A percentile compares a stretch with the other conserved stretches of the same genome.
Evolutionary conservation across 2,797 vertebrate genomes (phyloP).

Genomic region (Enteromius treurensis): DNA sequence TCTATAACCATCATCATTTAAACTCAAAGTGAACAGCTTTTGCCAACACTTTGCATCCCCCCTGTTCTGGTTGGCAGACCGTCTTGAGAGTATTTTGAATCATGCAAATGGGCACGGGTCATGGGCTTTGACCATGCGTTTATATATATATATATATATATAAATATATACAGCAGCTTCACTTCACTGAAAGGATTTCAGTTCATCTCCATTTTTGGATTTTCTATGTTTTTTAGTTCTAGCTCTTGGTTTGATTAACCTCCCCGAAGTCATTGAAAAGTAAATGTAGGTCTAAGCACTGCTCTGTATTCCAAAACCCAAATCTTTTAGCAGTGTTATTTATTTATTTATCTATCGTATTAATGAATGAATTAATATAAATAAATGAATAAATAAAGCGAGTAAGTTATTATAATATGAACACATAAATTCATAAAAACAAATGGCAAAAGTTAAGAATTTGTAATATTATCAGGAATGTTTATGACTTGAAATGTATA

Average conservation of each 20-base stretch:
- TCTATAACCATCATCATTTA: background rate
- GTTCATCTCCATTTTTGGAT: conserved; percentile 21
- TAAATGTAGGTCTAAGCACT: background rate
- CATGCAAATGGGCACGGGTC: conserved; percentile 60
- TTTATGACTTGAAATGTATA: background rate
- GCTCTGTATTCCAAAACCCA: background rate
- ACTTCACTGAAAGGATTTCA: conserved; percentile 30
- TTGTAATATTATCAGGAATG: background rate
- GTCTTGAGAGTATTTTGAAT: conserved; percentile 58
- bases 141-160: conserved; percentile 16
- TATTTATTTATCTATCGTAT: background rate
- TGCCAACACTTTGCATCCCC: background rate
- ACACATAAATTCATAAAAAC: background rate
- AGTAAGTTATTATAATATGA: background rate
- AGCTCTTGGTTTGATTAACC: conserved; percentile 3
- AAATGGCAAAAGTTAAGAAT: background rate
- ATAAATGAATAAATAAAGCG: background rate
- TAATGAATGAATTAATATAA: background rate
- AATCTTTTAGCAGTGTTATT: background rate
- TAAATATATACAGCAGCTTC: conserved; percentile 3
- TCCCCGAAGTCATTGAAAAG: conserved; percentile 10
- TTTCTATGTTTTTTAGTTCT: conserved; percentile 2
- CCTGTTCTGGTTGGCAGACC: conserved; percentile 52
- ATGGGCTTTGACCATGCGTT: conserved; percentile 61
- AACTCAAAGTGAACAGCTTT: background rate